Conservation (phyloP, 2,797 vertebrate genomes). For the Danio tinwini region DNA sequence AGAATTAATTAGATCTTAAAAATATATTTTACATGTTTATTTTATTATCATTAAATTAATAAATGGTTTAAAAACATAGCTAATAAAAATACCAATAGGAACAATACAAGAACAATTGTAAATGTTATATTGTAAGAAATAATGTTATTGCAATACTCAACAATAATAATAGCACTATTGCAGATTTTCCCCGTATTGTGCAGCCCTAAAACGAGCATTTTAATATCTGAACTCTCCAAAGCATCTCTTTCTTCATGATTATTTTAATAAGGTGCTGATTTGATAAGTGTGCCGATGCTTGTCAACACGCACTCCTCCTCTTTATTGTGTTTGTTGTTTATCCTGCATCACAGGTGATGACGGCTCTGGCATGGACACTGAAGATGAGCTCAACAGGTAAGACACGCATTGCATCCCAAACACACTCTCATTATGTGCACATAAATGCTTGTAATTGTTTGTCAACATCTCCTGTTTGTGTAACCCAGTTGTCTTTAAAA, state of each 20-base stretch:
- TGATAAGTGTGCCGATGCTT: neutral
- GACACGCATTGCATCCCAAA: neutral
- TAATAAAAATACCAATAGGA: too few species aligned
- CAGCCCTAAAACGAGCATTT: neutral
- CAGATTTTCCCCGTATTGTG: too few species aligned
- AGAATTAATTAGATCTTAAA: too few species aligned
- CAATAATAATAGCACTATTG: too few species aligned
- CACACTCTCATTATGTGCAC: neutral
- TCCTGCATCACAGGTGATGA: slow-evolving; percentile 66
- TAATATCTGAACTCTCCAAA: neutral
- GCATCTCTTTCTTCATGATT: too few species aligned
- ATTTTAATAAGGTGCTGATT: neutral
- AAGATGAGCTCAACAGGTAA: slow-evolving; percentile 90
- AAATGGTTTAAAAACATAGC: too few species aligned
- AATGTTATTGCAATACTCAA: too few species aligned
- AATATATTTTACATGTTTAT: too few species aligned
- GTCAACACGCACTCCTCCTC: too few species aligned
- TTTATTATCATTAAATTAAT: too few species aligned
- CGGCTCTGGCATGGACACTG: slow-evolving; percentile 85
- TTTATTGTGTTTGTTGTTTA: neutral
- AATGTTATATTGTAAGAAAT: too few species aligned
- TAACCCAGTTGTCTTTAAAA: neutral
- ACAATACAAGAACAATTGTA: too few species aligned
- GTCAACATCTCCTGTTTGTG: neutral
- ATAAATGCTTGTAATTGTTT: neutral